These are phyloP conservation scores for Drosophila affinis DNA, from an alignment of 2,888 invertebrate genomes.

Conservation along the genomic window DNA sequence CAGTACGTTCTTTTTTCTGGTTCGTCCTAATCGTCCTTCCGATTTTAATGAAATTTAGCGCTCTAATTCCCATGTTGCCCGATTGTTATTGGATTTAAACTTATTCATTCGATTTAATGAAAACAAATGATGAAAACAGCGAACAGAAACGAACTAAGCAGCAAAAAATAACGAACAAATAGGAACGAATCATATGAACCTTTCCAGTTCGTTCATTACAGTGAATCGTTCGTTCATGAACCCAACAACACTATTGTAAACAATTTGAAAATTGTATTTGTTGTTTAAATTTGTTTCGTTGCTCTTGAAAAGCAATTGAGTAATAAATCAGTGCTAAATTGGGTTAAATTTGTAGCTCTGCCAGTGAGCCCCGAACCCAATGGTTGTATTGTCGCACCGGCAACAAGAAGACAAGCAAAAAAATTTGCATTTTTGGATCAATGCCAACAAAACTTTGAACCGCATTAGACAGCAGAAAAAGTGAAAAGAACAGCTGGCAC, in stretches of 20 bases:
- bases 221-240: too few relatives aligned
- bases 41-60: too few relatives aligned
- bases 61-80: too few relatives aligned
- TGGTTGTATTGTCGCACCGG: background rate
- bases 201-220: too few relatives aligned
- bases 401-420: conserved; percentile 6
- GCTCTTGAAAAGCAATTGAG: conserved; percentile 30
- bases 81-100: too few relatives aligned
- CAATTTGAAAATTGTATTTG: conserved; percentile 37
- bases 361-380: background rate
- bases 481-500: conserved; percentile 36
- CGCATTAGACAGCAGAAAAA: conserved; percentile 43
- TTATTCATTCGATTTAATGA: too few relatives aligned
- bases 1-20: too few relatives aligned
- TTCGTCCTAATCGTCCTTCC: too few relatives aligned
- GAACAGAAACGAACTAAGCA: too few relatives aligned
- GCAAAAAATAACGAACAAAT: too few relatives aligned
- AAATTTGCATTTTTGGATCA: conserved; percentile 55
- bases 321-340: conserved; percentile 29
- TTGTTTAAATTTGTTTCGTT: background rate
- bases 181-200: too few relatives aligned
- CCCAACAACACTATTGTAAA: conserved; percentile 19
- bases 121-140: too few relatives aligned
- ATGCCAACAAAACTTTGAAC: conserved; percentile 66
- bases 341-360: background rate